phyloP scores from a whole-genome alignment of 1,140 invertebrate genomes.

The Delia radicum region DNA sequence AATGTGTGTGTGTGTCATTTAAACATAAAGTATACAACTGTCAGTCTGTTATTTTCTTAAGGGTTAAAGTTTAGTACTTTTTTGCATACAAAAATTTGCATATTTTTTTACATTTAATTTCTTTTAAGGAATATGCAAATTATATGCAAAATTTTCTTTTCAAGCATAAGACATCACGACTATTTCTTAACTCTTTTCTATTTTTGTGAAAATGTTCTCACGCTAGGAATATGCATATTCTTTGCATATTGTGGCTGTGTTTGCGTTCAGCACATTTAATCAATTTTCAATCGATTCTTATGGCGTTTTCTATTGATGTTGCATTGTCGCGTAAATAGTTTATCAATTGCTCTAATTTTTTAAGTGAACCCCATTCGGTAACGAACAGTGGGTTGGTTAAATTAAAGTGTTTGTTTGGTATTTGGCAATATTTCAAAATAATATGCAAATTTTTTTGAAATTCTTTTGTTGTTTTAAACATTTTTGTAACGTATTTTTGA shows the following conservation, averaged over 20 bases:
- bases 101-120: not conserved
- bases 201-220: not conserved
- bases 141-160: not conserved
- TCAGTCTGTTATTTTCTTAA: not conserved
- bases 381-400: not conserved
- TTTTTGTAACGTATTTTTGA: conserved; percentile 12
- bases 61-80: not conserved
- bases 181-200: not conserved
- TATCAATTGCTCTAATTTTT: not conserved
- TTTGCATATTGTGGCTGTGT: not conserved
- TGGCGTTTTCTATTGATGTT: not conserved
- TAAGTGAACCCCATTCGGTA: too few relatives aligned
- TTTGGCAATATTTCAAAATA: not conserved
- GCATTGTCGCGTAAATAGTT: not conserved
- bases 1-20: not conserved
- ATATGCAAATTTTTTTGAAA: not conserved
- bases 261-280: not conserved
- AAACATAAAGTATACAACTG: not conserved
- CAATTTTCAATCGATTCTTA: conserved; percentile 7
- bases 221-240: not conserved
- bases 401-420: conserved; percentile 9
- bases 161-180: not conserved
- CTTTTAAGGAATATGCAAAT: conserved; percentile 7
- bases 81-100: not conserved
- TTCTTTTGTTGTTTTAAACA: not conserved